A percentile compares a stretch with the other conserved stretches of the same genome.
phyloP scores from a whole-genome alignment of 1,140 invertebrate species.

The Bombus superbus region DNA sequence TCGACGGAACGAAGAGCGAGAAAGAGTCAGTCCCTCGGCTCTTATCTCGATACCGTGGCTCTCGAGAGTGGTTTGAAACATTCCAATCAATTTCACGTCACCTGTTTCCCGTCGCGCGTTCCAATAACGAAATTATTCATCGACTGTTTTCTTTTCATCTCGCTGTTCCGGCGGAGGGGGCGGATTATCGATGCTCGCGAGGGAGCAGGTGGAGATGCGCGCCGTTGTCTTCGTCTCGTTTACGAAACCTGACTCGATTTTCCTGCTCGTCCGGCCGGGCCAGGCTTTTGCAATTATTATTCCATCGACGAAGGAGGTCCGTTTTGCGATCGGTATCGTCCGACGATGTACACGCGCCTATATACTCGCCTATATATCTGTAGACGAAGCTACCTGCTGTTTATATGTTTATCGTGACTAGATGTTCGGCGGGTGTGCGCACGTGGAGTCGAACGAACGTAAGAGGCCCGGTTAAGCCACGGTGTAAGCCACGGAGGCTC shows the following conservation, averaged over 20 bases:
- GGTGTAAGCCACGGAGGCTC: conserved; percentile 64
- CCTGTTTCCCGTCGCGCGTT: not conserved
- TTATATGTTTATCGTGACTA: conserved; percentile 34
- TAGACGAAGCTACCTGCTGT: conserved; percentile 3
- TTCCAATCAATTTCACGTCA: conserved; percentile 54
- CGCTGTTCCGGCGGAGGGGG: not conserved
- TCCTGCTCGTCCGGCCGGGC: not conserved
- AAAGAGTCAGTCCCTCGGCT: not conserved
- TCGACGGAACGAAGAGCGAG: not conserved
- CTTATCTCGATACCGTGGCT: not conserved
- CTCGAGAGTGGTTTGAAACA: not conserved
- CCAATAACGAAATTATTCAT: conserved; percentile 61
- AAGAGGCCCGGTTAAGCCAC: conserved; percentile 55
- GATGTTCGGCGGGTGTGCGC: not conserved
- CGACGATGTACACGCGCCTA: conserved; percentile 49
- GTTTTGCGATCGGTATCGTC: conserved; percentile 73
- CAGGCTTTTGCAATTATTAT: conserved; percentile 67
- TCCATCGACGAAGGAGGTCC: conserved; percentile 73
- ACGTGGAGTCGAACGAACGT: conserved; percentile 11
- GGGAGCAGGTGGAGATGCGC: conserved; percentile 2
- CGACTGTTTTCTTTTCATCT: conserved; percentile 68
- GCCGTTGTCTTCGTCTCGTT: conserved; percentile 27
- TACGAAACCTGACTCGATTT: not conserved
- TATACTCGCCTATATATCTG: not conserved
- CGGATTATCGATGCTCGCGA: conserved; percentile 51